Base-by-base conservation (phyloP, 2,113 vertebrate species). In the Gobio gobio region DNA sequence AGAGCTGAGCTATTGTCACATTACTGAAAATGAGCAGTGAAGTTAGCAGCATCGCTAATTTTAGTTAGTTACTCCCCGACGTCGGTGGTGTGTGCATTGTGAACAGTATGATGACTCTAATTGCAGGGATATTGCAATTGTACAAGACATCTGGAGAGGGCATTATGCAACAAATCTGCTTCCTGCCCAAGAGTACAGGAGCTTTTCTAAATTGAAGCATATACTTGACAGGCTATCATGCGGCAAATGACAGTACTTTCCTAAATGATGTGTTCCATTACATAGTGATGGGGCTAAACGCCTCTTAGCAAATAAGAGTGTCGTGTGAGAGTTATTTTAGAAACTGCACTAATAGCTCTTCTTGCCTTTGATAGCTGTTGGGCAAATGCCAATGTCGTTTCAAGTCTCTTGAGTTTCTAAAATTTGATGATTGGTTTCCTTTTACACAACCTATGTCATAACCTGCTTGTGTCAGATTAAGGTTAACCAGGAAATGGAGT, bases 231-330 rank as follows among this genome's bases (percentile, higher is more conserved):
- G 84, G 29, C 66, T 68, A 77, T 89, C 86, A 72, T 83, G 75
- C 76, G 36, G 86, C 76, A 89, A 89, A 89, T 86, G 80, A 83
- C 86, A 81, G 84, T 70, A 84, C 72, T 89, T 89, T 75, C 82
- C 59, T 56, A 86, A 89, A 87, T 86, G 56, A 87, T 72, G 80
- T 89, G 83, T 87, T 87, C 84, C 51, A 84, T 82, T 75, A 81
- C 82, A 76, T 26, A 40, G 76, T 51, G 61, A 75, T 59, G 59
- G 13, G 54, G 49, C 58, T 59, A 49, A 84, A 75, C 33, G 76
- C 64, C 43, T 83, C 18, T 83, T 75, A 77, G 77, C 78, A 85
- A 47, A 74, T 51, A 83, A 83, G n/a, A 36, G 54, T 79, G 47
- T 87, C 68, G 58, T 82, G 56, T 24, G n/a, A 82, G 33, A 81